Conservation (phyloP, 2,888 invertebrate genomes). For the Eupithecia inturbata region DNA sequence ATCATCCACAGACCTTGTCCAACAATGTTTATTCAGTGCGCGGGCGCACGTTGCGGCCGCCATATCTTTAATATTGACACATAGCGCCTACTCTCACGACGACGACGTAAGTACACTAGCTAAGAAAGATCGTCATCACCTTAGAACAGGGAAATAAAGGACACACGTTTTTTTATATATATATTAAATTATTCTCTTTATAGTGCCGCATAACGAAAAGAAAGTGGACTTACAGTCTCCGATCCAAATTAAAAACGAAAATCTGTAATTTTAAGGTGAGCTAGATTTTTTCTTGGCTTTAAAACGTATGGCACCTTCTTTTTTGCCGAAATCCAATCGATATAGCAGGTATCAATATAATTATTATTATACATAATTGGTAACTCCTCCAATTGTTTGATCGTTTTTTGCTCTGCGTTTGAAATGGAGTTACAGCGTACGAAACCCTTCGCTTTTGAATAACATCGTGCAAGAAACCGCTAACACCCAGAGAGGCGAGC, state of each 20-base stretch:
- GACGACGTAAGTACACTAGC: neutral
- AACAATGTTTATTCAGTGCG: constrained; percentile 58
- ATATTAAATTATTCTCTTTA: too few species aligned
- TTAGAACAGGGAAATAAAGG: neutral
- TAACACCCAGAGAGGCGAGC: neutral
- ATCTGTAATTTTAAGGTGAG: too few species aligned
- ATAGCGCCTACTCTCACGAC: neutral
- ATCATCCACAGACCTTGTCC: constrained; percentile 38
- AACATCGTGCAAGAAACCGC: neutral
- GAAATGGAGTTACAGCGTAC: neutral
- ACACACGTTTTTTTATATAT: neutral
- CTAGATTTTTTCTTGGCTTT: too few species aligned
- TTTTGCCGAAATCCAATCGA: too few species aligned
- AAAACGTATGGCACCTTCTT: too few species aligned
- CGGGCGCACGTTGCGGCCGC: constrained; percentile 38
- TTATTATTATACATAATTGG: too few species aligned
- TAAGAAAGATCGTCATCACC: neutral
- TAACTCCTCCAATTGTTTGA: too few species aligned
- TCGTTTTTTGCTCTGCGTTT: neutral
- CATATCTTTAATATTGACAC: constrained; percentile 48
- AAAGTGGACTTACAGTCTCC: too few species aligned
- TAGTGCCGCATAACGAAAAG: too few species aligned
- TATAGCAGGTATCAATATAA: too few species aligned
- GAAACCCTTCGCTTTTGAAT: neutral
- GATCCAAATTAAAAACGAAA: too few species aligned